A percentile compares a stretch with the other conserved stretches of the same genome.
Conservation (phyloP, 2,113 vertebrate genomes). For the Pyxicephalus adspersus region DNA sequence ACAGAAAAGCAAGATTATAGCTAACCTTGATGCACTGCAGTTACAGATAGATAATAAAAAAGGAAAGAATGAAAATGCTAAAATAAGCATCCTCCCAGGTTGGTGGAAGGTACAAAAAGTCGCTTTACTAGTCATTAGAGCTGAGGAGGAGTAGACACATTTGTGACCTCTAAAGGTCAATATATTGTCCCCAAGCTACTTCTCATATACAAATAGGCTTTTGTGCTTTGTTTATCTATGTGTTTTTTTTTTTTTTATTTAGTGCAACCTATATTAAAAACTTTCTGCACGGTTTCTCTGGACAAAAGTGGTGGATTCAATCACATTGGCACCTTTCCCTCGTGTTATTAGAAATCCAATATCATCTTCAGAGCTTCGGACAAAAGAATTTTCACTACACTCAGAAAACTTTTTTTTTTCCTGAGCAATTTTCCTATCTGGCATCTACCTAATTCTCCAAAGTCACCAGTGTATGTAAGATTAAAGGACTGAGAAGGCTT, state of each 20-base stretch:
- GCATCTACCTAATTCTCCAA: constrained; percentile 29
- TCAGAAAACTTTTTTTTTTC: constrained; percentile 7
- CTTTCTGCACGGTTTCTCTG: constrained; percentile 6
- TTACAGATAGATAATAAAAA: not conserved
- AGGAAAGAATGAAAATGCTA: not conserved
- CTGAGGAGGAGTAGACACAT: constrained; percentile 9
- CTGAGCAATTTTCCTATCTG: constrained; percentile 29
- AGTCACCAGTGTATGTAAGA: not conserved
- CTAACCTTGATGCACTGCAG: not conserved
- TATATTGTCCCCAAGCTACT: constrained; percentile 29
- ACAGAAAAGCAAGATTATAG: not conserved
- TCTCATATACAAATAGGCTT: constrained; percentile 8
- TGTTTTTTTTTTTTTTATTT: constrained; percentile 39
- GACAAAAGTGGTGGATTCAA: constrained; percentile 20
- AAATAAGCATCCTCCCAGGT: not conserved
- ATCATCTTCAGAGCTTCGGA: constrained; percentile 10
- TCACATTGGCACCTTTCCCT: constrained; percentile 29
- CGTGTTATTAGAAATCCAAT: constrained; percentile 27
- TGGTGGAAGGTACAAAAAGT: constrained; percentile 11
- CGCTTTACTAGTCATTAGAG: constrained; percentile 11
- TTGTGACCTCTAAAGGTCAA: constrained; percentile 21
- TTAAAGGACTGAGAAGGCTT: not conserved
- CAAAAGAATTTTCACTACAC: constrained; percentile 18
- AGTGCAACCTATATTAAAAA: constrained; percentile 31
- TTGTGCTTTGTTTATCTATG: constrained; percentile 45